Base-by-base conservation (phyloP, 2,888 invertebrate species). In the Timandra comae region DNA sequence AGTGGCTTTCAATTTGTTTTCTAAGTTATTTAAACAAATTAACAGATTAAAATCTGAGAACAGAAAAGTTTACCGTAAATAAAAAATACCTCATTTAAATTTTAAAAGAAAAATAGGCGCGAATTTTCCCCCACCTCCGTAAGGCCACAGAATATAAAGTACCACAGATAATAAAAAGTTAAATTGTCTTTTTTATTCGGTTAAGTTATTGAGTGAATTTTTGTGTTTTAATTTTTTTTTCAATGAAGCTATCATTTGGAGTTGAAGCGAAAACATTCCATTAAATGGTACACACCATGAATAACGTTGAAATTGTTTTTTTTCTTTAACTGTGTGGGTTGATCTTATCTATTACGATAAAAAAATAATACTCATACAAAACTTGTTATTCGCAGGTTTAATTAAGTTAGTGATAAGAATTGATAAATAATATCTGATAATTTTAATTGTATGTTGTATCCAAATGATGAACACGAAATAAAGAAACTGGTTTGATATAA, bases 391-490 rank as follows among this genome's bases (percentile, higher is more conserved):
- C 82, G 11, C 24, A 78, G 74, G 73, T 78, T 68, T 75, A 79
- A 56, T 76, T 85, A 85, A 82, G 82, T 64, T 82, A 84, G 84
- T 56, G 45, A 42, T 86, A 86, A 86, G 85, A 73, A 82, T 81
- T 80, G 76, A 82, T 85, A 78, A 80, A 78, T 79, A 80, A 78
- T 84, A 84, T 84, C 82, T 76, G 85, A 86, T 86, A 85, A 85
- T 72, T 86, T 85, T 85, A 86, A 85, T 79, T 86, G 85, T 86
- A 86, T 86, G 86, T 86, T 86, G 86, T 86, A 86, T 80, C 85
- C 80, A 85, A 85, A 84, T 72, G 80, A 80, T 77, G 82, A 80
- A 85, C 81, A 82, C 65, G 74, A 81, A 82, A 84, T 85, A 86
- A 86, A 86, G 78, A 82, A 85, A 86, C 82, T 84, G 86, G 85